Percentiles rank a stretch among this genome's conserved stretches.
phyloP scores from a whole-genome alignment of 2,797 vertebrate genomes.

The Synaphobranchus kaupii region DNA sequence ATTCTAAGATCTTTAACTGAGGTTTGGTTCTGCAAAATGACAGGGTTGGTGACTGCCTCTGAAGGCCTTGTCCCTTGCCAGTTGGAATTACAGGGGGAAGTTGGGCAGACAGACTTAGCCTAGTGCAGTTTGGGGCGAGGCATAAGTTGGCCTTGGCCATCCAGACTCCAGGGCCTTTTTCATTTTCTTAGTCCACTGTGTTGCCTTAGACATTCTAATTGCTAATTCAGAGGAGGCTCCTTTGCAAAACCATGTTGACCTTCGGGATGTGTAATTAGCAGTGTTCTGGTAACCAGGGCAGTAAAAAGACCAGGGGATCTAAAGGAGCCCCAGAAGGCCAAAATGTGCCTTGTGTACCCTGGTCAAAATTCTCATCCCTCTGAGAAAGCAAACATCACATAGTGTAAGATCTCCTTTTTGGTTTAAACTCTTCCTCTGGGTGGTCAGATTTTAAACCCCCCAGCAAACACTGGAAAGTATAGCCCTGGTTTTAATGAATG shows the following conservation, averaged over 20 bases:
- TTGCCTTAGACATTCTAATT: constrained; percentile 23
- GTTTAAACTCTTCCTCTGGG: constrained; percentile 19
- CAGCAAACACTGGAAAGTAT: neutral
- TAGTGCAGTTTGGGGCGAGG: constrained; percentile 25
- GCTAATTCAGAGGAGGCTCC: constrained; percentile 30
- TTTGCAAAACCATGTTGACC: constrained; percentile 28
- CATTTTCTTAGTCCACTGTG: neutral
- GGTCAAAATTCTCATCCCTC: constrained; percentile 34
- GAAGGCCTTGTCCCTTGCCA: constrained; percentile 39
- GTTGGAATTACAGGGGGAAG: constrained; percentile 45
- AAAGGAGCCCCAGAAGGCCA: constrained; percentile 16
- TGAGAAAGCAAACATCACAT: constrained; percentile 41
- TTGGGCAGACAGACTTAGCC: constrained; percentile 41
- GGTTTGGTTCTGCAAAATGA: constrained; percentile 46
- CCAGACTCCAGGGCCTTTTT: constrained; percentile 19
- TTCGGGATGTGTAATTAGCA: constrained; percentile 23
- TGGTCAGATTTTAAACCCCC: neutral
- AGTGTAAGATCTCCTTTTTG: constrained; percentile 19
- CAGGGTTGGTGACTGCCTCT: constrained; percentile 35
- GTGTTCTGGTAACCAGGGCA: constrained; percentile 31
- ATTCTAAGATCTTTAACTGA: constrained; percentile 40
- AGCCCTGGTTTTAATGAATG: constrained; percentile 1
- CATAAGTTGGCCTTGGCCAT: constrained; percentile 18
- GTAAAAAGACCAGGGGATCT: constrained; percentile 27
- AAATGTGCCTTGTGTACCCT: constrained; percentile 25